phyloP scores from a whole-genome alignment of 2,888 invertebrate genomes.

The Sphecodes monilicornis region DNA sequence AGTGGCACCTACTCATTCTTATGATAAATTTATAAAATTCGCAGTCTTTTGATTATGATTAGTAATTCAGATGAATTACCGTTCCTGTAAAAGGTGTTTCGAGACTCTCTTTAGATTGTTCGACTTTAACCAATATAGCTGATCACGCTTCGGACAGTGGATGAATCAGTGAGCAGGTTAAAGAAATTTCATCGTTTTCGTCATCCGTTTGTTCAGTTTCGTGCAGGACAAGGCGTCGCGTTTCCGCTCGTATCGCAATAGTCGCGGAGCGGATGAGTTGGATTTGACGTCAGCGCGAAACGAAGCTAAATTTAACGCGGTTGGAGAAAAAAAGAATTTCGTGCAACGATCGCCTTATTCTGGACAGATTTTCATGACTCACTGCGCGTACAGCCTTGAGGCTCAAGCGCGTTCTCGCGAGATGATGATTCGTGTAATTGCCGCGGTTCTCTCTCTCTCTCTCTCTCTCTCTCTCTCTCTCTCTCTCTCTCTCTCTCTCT shows the following conservation, averaged over 20 bases:
- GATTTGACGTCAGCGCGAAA: slow-evolving; percentile 37
- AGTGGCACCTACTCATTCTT: too few species aligned
- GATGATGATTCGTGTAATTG: slow-evolving; percentile 67
- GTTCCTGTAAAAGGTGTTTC: too few species aligned
- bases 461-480: not conserved
- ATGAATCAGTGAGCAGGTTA: not conserved
- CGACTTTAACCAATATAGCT: not conserved
- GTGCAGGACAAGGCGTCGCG: not conserved
- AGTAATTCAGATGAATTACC: too few species aligned
- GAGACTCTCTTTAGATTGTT: not conserved
- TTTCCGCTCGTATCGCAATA: slow-evolving; percentile 21
- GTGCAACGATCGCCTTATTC: slow-evolving; percentile 60
- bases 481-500: not conserved
- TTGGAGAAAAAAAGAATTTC: slow-evolving; percentile 48
- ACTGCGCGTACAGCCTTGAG: slow-evolving; percentile 65
- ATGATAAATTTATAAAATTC: too few species aligned
- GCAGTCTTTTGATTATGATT: too few species aligned
- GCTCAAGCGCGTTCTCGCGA: slow-evolving; percentile 60
- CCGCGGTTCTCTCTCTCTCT: slow-evolving; percentile 23
- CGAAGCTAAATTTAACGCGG: slow-evolving; percentile 58
- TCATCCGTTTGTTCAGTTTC: not conserved
- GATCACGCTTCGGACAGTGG: not conserved
- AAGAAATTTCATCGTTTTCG: slow-evolving; percentile 4
- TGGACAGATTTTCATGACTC: slow-evolving; percentile 75
- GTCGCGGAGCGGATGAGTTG: slow-evolving; percentile 32